Percentiles rank a stretch among this genome's conserved stretches.
Conservation (phyloP, 1,140 invertebrate genomes). For the Maniola jurtina region DNA sequence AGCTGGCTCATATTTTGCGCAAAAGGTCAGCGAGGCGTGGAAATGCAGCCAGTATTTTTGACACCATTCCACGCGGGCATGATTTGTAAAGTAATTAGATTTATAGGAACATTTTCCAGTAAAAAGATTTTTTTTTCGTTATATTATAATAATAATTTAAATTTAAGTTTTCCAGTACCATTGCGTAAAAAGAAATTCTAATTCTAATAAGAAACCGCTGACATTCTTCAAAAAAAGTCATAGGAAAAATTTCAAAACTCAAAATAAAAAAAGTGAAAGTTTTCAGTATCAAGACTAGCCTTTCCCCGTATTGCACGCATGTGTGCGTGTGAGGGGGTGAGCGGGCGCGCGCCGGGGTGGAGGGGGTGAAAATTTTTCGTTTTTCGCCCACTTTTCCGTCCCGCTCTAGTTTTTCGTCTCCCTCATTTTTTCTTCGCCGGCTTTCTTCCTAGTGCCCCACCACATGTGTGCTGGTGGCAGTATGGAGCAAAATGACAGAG, state of each 20-base stretch:
- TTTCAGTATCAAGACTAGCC: constrained; percentile 49
- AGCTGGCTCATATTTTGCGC: no score
- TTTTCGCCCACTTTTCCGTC: constrained; percentile 78
- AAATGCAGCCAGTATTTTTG: no score
- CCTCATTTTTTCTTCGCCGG: constrained; percentile 77
- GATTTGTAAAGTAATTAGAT: no score
- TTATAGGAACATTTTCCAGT: no score
- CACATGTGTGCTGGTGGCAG: constrained; percentile 72
- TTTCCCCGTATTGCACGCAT: constrained; percentile 38
- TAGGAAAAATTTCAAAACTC: constrained; percentile 12
- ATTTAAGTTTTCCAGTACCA: no score
- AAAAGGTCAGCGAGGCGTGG: no score
- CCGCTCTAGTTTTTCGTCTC: constrained; percentile 78
- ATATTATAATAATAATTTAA: no score
- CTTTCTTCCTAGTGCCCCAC: constrained; percentile 77
- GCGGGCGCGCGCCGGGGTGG: constrained; percentile 38
- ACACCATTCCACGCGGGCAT: no score
- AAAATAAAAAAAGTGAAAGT: constrained; percentile 37
- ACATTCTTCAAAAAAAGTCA: not conserved
- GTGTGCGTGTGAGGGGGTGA: constrained; percentile 59
- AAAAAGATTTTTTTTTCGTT: no score
- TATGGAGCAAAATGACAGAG: constrained; percentile 42
- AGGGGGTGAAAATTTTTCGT: constrained; percentile 74
- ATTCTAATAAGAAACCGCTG: no score
- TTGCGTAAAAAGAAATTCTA: no score